A percentile compares a stretch with the other conserved stretches of the same genome.
Conservation (phyloP, 2,113 vertebrate genomes). For the Catharus bicknelli region DNA sequence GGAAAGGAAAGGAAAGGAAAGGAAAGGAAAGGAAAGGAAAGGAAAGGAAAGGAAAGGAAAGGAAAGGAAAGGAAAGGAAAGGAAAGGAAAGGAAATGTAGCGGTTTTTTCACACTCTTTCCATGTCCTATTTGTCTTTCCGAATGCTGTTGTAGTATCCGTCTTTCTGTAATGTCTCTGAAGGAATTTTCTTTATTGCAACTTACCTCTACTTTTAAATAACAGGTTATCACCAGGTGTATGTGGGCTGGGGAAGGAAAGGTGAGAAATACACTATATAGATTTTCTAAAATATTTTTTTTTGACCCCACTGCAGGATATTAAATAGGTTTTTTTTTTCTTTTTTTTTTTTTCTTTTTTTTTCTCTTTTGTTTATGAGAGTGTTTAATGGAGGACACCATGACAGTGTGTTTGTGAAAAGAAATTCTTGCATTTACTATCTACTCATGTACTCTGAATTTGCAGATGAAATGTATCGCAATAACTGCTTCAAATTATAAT, state of each 20-base stretch:
- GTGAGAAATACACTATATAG: neutral
- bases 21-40: no score
- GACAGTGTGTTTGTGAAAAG: constrained; percentile 62
- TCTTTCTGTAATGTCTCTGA: neutral
- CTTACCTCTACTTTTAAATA: neutral
- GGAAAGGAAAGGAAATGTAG: no score
- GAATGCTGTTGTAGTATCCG: neutral
- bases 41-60: no score
- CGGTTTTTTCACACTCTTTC: neutral
- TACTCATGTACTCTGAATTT: no score
- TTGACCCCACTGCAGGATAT: neutral
- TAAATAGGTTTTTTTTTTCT: neutral
- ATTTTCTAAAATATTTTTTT: neutral
- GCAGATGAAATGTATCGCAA: constrained; percentile 65
- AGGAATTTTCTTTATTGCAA: neutral
- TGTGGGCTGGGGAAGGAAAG: neutral
- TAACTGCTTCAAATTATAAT: constrained; percentile 66
- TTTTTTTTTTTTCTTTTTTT: neutral
- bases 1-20: no score
- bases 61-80: no score
- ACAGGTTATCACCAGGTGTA: neutral
- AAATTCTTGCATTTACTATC: neutral
- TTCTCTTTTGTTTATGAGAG: neutral
- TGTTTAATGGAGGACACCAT: constrained; percentile 60
- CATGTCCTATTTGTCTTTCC: neutral